These are phyloP conservation scores for Acholoe squamosa DNA, from an alignment of 2,888 invertebrate genomes.

Conservation along the genomic window DNA sequence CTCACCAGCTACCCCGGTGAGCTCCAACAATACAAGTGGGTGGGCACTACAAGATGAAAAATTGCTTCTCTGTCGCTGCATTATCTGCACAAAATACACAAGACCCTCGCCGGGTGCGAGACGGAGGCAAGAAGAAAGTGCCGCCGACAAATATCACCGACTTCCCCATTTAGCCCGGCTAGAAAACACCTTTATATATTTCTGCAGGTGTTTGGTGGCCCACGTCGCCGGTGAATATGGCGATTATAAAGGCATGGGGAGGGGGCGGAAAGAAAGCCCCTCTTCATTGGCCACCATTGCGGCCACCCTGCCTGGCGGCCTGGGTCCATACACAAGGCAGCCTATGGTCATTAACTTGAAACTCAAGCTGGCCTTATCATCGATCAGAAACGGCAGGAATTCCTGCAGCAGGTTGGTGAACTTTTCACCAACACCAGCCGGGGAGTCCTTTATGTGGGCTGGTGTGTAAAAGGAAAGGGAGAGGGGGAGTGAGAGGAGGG, in stretches of 20 bases:
- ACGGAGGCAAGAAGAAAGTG: constrained; percentile 43
- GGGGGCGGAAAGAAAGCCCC: constrained; percentile 35
- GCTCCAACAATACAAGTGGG: constrained; percentile 55
- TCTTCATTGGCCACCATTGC: constrained; percentile 31
- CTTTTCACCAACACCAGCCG: constrained; percentile 43
- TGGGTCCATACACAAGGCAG: constrained; percentile 30
- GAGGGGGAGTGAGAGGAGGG: background rate
- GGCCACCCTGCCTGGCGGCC: constrained; percentile 42
- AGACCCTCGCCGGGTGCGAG: constrained; percentile 18
- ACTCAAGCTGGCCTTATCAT: constrained; percentile 62
- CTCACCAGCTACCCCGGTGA: background rate
- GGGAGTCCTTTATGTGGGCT: constrained; percentile 9
- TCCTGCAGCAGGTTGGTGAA: constrained; percentile 34
- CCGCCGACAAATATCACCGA: constrained; percentile 48
- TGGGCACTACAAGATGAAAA: constrained; percentile 61
- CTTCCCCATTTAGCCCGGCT: constrained; percentile 41
- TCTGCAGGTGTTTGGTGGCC: constrained; percentile 62
- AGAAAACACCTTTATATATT: constrained; percentile 49
- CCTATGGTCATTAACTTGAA: constrained; percentile 63
- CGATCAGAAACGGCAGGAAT: constrained; percentile 61
- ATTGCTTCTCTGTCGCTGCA: constrained; percentile 50
- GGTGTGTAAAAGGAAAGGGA: constrained; percentile 25
- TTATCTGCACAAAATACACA: constrained; percentile 49
- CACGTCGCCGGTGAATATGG: constrained; percentile 46
- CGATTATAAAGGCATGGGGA: constrained; percentile 47